Percentiles rank a stretch among this genome's conserved stretches.
phyloP scores from a whole-genome alignment of 2,888 invertebrate species.

The Toxonevra muliebris region DNA sequence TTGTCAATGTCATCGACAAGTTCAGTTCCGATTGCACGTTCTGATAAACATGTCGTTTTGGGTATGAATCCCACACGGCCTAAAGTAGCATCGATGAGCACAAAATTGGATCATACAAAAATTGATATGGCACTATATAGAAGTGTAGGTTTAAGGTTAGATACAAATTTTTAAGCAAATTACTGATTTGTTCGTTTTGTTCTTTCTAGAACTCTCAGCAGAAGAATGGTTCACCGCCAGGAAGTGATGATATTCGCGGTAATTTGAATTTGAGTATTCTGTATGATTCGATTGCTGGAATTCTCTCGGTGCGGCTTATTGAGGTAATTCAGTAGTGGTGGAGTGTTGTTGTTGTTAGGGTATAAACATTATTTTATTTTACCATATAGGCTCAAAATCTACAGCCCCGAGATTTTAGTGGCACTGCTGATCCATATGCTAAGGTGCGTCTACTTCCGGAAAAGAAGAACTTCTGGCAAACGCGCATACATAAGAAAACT shows the following conservation, averaged over 20 bases:
- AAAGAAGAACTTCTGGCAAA: constrained; percentile 71
- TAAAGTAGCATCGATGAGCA: constrained; percentile 70
- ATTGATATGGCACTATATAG: constrained; percentile 70
- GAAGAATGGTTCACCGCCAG: constrained; percentile 55
- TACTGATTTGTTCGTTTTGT: neutral
- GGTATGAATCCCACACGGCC: constrained; percentile 66
- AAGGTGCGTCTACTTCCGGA: constrained; percentile 72
- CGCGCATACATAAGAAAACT: constrained; percentile 72
- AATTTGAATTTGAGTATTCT: constrained; percentile 71
- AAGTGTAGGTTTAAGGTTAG: constrained; percentile 59
- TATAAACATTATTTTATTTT: neutral
- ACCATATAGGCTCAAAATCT: constrained; percentile 67
- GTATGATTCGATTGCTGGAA: constrained; percentile 72
- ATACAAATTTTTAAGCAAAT: neutral
- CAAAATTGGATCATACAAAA: constrained; percentile 72
- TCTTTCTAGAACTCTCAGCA: constrained; percentile 55
- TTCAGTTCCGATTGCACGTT: constrained; percentile 64
- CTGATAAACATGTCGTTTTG: constrained; percentile 69
- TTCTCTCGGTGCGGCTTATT: constrained; percentile 72
- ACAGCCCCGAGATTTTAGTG: constrained; percentile 69
- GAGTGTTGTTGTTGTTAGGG: constrained; percentile 19
- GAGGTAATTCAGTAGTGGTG: constrained; percentile 66
- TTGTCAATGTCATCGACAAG: constrained; percentile 60
- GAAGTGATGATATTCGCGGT: constrained; percentile 69
- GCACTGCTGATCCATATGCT: constrained; percentile 74